These are phyloP conservation scores for Siphamia tubifer DNA, from an alignment of 2,113 vertebrate genomes.

Conservation along the genomic window DNA sequence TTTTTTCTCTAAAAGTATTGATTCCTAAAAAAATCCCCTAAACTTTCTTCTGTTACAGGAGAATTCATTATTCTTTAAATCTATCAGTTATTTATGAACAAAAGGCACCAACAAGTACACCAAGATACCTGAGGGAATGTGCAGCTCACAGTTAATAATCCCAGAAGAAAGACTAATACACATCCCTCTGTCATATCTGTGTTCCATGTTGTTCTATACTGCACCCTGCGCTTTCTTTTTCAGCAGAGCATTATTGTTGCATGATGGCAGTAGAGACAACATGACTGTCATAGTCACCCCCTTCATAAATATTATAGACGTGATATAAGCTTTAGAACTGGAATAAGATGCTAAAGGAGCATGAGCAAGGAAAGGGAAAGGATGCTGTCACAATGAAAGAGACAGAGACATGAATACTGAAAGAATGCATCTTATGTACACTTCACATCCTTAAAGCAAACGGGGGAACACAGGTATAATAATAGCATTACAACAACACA, in stretches of 20 bases:
- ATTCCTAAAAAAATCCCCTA: too few species aligned
- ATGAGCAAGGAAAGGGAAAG: not conserved
- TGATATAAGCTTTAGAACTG: constrained; percentile 34
- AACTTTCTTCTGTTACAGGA: too few species aligned
- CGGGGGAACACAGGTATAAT: constrained; percentile 30
- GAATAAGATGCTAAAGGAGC: constrained; percentile 12
- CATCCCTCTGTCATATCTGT: constrained; percentile 34
- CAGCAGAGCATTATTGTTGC: constrained; percentile 17
- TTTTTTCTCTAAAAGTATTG: too few species aligned
- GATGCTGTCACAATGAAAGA: constrained; percentile 17
- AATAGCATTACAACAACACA: constrained; percentile 41
- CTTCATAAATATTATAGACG: constrained; percentile 42
- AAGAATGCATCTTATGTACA: constrained; percentile 20
- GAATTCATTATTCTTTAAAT: not conserved
- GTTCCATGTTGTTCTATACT: constrained; percentile 32
- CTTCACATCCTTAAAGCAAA: constrained; percentile 31
- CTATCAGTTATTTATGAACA: not conserved
- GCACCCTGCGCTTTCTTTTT: constrained; percentile 24
- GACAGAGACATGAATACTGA: constrained; percentile 12
- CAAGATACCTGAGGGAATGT: not conserved
- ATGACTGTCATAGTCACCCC: constrained; percentile 51
- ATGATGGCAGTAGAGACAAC: constrained; percentile 41
- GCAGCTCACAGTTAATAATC: constrained; percentile 10
- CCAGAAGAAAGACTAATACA: constrained; percentile 10
- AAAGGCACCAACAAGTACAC: not conserved